Conservation (phyloP, 1,140 invertebrate genomes). For the Cotesia vestalis region DNA sequence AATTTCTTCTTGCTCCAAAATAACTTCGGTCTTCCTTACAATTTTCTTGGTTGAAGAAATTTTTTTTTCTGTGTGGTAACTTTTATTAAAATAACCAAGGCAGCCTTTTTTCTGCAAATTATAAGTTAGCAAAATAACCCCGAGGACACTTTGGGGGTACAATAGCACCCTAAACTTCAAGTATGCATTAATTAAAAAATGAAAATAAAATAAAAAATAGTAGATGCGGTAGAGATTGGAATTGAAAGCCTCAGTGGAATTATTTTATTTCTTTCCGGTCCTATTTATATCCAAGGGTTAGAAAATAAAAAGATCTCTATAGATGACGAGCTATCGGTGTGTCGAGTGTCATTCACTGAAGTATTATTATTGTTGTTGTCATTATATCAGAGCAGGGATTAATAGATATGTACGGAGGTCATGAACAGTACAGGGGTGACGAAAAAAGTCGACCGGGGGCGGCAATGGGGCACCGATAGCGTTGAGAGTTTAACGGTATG, state of each 20-base stretch:
- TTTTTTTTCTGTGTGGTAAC: too few species aligned
- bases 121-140: too few species aligned
- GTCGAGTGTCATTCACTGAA: constrained; percentile 56
- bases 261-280: constrained; percentile 22
- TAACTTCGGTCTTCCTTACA: too few species aligned
- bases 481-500: constrained; percentile 3
- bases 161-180: constrained; percentile 22
- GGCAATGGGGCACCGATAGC: not conserved
- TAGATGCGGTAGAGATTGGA: constrained; percentile 40
- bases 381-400: constrained; percentile 52
- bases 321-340: constrained; percentile 42
- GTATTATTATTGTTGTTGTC: too few species aligned
- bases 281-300: constrained; percentile 22
- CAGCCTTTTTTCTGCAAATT: too few species aligned
- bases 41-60: too few species aligned
- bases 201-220: constrained; percentile 41
- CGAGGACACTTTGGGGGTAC: too few species aligned
- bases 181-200: constrained; percentile 55
- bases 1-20: too few species aligned
- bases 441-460: constrained; percentile 32
- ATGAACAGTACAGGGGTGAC: constrained; percentile 44
- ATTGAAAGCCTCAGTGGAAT: constrained; percentile 42
- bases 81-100: too few species aligned
- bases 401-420: constrained; percentile 59
- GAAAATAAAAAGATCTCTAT: constrained; percentile 5